phyloP scores from a whole-genome alignment of 2,113 vertebrate genomes.

The Rissa tridactyla region DNA sequence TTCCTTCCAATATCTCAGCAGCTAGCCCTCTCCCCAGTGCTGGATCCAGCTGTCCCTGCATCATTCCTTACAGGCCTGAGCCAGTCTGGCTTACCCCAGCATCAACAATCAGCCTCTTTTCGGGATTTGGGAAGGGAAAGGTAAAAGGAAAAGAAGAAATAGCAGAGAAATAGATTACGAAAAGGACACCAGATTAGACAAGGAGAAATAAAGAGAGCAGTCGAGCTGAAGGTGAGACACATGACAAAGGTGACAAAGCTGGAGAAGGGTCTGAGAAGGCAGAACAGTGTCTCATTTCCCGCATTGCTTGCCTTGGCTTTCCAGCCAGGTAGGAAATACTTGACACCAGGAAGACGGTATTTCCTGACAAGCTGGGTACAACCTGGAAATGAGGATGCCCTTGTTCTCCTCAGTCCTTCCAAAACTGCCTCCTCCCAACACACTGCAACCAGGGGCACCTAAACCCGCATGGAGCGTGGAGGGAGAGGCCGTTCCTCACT shows the following conservation, averaged over 20 bases:
- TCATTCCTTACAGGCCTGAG: neutral
- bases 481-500: neutral
- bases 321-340: neutral
- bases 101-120: neutral
- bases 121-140: neutral
- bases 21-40: fast-evolving
- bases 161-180: neutral
- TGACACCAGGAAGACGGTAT: neutral
- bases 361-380: neutral
- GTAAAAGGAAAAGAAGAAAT: neutral
- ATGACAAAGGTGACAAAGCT: neutral
- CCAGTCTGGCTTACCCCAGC: neutral
- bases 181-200: neutral
- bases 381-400: neutral
- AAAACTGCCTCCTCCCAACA: neutral
- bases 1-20: neutral
- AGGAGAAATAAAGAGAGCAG: neutral
- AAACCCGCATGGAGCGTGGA: fast-evolving
- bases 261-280: neutral
- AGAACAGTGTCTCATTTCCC: neutral
- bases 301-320: neutral
- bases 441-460: neutral
- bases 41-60: neutral
- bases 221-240: neutral
- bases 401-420: neutral